Base-by-base conservation (phyloP, 2,797 vertebrate genomes). In the Oreochromis grahami region DNA sequence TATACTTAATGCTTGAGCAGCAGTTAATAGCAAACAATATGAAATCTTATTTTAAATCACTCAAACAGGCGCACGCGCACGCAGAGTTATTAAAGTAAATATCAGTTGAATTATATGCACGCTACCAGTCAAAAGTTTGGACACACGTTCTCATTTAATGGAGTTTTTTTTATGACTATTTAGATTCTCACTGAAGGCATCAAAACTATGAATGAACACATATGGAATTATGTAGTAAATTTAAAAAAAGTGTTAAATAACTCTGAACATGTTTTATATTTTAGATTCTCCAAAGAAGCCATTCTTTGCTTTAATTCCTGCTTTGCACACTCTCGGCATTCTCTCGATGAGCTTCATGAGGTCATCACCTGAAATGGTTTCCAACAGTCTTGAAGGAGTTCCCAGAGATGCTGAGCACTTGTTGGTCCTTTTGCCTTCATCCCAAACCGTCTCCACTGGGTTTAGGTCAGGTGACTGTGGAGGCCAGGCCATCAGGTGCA, bases 401-500 rank as follows among this genome's bases (percentile, higher is more conserved):
- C 43, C 13, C 15, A 48, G 17, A 50, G 48, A 50, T 50, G 48
- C 48, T 19, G 17, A 50, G 48, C 15, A 1, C 48, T 50, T 50
- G 48, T 50, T 50, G 48, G 0, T 4, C 48, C 7, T 19, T 36
- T 36, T 36, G 34, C 7, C 4, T 19, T 51, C 48, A 51, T 51
- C 48, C 19, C 19, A 51, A 51, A 51, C 19, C 48, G n/a, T 50
- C 38, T 41, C 38, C 11, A 48, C 3, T 48, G 45, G 45, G 45
- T 48, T 48, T 17, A 15, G 43, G 43, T 45, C 38, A 41, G 38
- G 38, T 41, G 43, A 7, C 14, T 17, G 43, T 45, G 43, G 14
- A 45, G 43, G 14, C 6, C 43, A 48, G 45, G 0, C 0, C 43
- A 45, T 7, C 43, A 3, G 41, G 41, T 43, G 43, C 6, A 15